Evolutionary conservation across 2,113 vertebrate genomes (phyloP), one percentile per base, ranked within the genome.

Genomic region (Apaloderma vittatum): DNA sequence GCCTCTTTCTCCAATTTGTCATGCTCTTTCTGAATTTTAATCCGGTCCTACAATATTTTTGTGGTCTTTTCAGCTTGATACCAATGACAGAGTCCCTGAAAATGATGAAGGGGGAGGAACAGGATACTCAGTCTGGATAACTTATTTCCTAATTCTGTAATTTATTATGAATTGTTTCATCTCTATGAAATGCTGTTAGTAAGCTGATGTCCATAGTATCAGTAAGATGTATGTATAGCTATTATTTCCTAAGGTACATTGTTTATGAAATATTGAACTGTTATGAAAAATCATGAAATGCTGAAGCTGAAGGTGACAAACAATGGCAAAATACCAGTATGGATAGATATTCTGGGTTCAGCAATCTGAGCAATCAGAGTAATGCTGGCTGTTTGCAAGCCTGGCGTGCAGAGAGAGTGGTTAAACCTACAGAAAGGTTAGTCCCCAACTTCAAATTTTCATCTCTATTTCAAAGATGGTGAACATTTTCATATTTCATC

Each of bases 141-240:
- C 65, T 96, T 95, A 95, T 96, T 96, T 94, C 93, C 91, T 96
- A 95, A 94, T 94, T 96, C 93, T 93, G 89, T 87, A 90, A 94
- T 93, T 94, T 96, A 89, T 95, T 91, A 97, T 84, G 45, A 95
- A 75, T 97, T 96, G 89, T 94, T 96, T 93, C 72, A 29, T 84
- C 34, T 89, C 83, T 95, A 3, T 93, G 94, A 96, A 95, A 97
- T 71, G 86, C 83, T 86, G 91, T 84, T 94, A 94, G 94, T 88
- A 94, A 91, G 75, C 57, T 87, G 80, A 78, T 91, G 91, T 43
- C 84, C 57, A 63, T 22, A 45, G 43, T 27, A 89, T 94, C 76
- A 81, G 68, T 74, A 94, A 97, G 96, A 97, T 96, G 76, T 94
- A 95, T 96, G 93, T 87, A 24, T 52, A 91, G 77, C 80, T 95